phyloP scores from a whole-genome alignment of 2,888 invertebrate genomes.

The Gandaritis pyraliata region DNA sequence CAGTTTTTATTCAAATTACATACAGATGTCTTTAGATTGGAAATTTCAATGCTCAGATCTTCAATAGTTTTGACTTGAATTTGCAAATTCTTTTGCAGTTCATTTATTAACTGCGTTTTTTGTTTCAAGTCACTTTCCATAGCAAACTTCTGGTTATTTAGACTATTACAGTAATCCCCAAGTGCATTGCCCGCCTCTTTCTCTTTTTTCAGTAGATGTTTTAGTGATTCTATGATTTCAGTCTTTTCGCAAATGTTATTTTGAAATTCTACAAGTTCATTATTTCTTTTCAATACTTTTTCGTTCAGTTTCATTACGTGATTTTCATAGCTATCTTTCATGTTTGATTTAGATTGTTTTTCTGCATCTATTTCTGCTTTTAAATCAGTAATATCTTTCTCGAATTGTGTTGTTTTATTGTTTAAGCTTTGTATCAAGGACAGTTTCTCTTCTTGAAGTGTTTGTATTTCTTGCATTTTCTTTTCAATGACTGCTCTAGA shows the following conservation, averaged over 20 bases:
- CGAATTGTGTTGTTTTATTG: constrained; percentile 65
- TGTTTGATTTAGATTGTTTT: constrained; percentile 57
- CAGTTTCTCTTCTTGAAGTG: constrained; percentile 70
- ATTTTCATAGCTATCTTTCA: constrained; percentile 68
- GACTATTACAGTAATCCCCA: constrained; percentile 52
- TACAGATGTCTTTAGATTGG: constrained; percentile 49
- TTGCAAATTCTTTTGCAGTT: constrained; percentile 52
- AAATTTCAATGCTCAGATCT: constrained; percentile 55
- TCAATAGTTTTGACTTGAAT: constrained; percentile 49
- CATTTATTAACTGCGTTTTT: constrained; percentile 53
- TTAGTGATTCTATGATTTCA: constrained; percentile 64
- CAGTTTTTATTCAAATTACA: constrained; percentile 50
- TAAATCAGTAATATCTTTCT: constrained; percentile 58
- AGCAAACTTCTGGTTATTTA: constrained; percentile 48
- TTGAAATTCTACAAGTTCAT: constrained; percentile 73
- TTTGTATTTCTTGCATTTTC: constrained; percentile 68
- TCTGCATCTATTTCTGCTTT: constrained; percentile 62
- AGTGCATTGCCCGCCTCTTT: constrained; percentile 55
- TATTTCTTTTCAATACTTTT: constrained; percentile 71
- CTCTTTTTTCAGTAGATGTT: constrained; percentile 61
- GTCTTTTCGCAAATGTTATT: constrained; percentile 67
- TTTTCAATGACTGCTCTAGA: constrained; percentile 58
- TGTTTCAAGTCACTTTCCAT: constrained; percentile 51
- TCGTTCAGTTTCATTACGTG: constrained; percentile 72
- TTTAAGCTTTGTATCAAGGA: constrained; percentile 64